These are phyloP conservation scores for Macroramphosus scolopax DNA, from an alignment of 2,797 vertebrate genomes.

Conservation along the genomic window DNA sequence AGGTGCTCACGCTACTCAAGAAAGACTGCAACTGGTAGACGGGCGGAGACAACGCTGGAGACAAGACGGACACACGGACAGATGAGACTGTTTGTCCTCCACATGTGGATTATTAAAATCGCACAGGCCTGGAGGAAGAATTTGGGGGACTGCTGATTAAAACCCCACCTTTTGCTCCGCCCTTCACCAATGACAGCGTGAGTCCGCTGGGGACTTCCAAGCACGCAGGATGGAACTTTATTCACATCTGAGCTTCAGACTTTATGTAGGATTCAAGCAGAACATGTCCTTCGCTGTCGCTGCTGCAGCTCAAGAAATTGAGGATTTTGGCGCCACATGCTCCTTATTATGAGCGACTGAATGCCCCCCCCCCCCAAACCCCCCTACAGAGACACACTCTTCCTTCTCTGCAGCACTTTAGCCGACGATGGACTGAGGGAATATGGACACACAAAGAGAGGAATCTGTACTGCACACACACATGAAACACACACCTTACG, in stretches of 20 bases:
- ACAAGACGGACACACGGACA: too few species aligned
- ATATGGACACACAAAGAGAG: constrained; percentile 49
- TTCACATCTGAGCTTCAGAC: too few species aligned
- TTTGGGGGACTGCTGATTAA: constrained; percentile 21
- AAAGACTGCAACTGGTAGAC: constrained; percentile 85
- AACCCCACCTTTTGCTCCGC: constrained; percentile 7
- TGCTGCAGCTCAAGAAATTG: too few species aligned
- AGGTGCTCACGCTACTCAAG: constrained; percentile 87
- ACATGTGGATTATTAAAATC: constrained; percentile 32
- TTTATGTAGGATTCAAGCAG: too few species aligned
- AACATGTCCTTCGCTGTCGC: too few species aligned
- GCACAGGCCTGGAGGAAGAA: constrained; percentile 11
- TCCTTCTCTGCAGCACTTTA: constrained; percentile 73
- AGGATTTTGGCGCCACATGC: constrained; percentile 29
- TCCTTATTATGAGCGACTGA: too few species aligned
- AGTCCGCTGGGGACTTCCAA: too few species aligned
- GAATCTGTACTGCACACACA: constrained; percentile 22
- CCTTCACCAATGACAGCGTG: constrained; percentile 29
- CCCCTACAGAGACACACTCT: too few species aligned
- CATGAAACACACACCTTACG: neutral
- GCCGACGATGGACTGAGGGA: constrained; percentile 57
- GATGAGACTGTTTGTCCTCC: constrained; percentile 49
- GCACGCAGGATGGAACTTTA: constrained; percentile 19
- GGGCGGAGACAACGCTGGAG: too few species aligned
- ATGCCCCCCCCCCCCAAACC: too few species aligned